Evolutionary conservation across 2,113 vertebrate species (phyloP), one percentile per base, ranked within the genome.

Genomic region (Neodon shergylaensis): DNA sequence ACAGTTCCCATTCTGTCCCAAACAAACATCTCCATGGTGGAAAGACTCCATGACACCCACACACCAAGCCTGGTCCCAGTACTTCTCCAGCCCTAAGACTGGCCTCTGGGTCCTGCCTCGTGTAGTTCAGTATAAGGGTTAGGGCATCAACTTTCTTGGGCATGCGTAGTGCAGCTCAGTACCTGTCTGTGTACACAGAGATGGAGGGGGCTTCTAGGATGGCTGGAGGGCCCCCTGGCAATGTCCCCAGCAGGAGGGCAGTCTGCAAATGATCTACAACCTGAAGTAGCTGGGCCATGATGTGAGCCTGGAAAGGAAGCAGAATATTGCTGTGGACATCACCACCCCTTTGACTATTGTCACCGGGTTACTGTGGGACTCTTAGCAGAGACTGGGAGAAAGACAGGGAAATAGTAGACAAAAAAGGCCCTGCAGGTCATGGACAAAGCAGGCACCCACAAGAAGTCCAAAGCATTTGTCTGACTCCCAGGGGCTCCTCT

Each of bases 181-280:
- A 99, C 99, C 99, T 99, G 98, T 99, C 99, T 39, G 99, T 99
- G 49, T 99, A 99, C 92, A 99, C 97, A 1, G 98, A 98, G 96
- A 99, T 99, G 90, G 99, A 98, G 33, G 98, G 98, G 79, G 98
- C 96, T 26, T 92, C 98, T 74, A 99, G 97, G 6, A 98, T 97
- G 81, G 96, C 98, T 1, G 99, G 99, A 19, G 98, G 98, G 63
- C 97, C 97, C 66, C 99, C 94, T 0, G 98, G 97, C 39, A 98
- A 92, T 90, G 98, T 99, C 65, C 99, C 98, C 83, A 98, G 98
- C 70, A 99, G 98, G 83, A 99, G 98, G 88, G 98, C 97, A 19
- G 98, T 99, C 95, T 99, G 99, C 70, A 99, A 97, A 52, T 98
- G 99, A 86, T 98, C 98, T 70, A 99, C 98, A 47, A 47, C 93